Conservation (phyloP, 2,113 vertebrate species). For the Petroica traversi region DNA sequence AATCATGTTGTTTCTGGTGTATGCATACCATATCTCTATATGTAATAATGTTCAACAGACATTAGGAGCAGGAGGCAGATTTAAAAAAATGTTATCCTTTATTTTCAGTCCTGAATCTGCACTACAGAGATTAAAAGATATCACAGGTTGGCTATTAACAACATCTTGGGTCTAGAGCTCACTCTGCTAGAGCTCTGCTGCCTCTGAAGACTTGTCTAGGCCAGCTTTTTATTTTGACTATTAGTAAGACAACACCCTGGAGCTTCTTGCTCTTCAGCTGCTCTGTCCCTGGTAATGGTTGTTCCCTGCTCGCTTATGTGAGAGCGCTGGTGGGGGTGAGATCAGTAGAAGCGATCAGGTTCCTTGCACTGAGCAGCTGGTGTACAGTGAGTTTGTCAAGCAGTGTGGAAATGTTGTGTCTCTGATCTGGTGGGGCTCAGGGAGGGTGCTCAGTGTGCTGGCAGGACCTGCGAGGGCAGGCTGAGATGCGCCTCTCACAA, state of each 20-base stretch:
- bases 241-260: conserved; percentile 16
- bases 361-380: background rate
- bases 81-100: background rate
- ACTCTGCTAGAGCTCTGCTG: background rate
- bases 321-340: background rate
- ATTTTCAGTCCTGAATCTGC: background rate
- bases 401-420: fast-evolving
- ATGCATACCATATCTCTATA: background rate
- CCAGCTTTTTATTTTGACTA: conserved; percentile 38
- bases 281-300: background rate
- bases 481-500: conserved; percentile 12
- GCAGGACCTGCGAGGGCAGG: conserved; percentile 43
- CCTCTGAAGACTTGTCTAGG: conserved; percentile 49
- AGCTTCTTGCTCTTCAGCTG: background rate
- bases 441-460: background rate
- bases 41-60: conserved; percentile 8
- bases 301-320: background rate
- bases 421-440: background rate
- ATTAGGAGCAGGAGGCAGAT: background rate
- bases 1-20: conserved; percentile 3
- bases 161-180: background rate
- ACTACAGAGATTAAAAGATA: background rate
- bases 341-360: background rate
- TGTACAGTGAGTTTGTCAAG: background rate
- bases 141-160: background rate